Conservation (phyloP, 2,888 invertebrate genomes). For the Proisotoma minuta region DNA sequence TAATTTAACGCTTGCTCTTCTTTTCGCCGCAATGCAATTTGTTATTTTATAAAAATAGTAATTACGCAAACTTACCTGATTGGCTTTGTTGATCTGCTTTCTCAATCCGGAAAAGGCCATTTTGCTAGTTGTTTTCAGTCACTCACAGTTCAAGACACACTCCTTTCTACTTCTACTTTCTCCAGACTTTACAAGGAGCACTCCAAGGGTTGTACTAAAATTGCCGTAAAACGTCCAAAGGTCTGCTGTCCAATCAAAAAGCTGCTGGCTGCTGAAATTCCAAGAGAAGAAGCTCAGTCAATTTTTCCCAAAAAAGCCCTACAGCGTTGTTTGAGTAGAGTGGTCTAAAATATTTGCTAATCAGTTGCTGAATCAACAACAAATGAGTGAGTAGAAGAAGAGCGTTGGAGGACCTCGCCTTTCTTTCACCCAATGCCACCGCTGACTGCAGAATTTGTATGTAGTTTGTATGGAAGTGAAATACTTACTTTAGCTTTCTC, state of each 20-base stretch:
- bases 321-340: no score
- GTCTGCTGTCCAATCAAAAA: no score
- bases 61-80: conserved; percentile 88
- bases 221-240: no score
- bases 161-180: background rate
- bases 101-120: conserved; percentile 99
- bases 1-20: no score
- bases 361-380: background rate
- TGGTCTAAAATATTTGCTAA: no score
- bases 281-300: background rate
- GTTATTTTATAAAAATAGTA: no score
- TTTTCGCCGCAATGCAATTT: no score
- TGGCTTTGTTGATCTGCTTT: conserved; percentile 99
- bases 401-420: background rate
- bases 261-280: background rate
- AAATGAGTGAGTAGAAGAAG: background rate
- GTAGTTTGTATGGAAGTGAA: no score
- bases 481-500: background rate
- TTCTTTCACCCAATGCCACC: background rate
- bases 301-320: no score
- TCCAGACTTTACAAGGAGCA: no score
- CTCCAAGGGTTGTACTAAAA: no score
- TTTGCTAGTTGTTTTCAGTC: conserved; percentile 39
- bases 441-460: background rate
- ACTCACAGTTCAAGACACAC: background rate